phyloP scores from a whole-genome alignment of 2,797 vertebrate genomes.

The Sebastes matsubarae region DNA sequence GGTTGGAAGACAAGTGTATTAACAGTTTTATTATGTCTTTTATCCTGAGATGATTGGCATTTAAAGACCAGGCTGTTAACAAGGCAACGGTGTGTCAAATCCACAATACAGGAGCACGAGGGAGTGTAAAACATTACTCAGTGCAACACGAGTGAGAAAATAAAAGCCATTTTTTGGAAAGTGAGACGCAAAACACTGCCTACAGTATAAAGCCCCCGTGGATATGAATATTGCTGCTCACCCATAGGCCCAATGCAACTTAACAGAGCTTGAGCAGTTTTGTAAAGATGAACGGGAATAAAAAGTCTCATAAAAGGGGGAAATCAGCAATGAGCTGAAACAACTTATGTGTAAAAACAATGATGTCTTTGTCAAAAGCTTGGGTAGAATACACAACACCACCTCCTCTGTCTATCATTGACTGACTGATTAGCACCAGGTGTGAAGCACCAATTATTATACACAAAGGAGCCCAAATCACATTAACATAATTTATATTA shows the following conservation, averaged over 20 bases:
- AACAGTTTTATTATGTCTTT: conserved; percentile 4
- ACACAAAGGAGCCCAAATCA: neutral
- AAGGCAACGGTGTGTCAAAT: neutral
- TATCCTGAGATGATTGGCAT: conserved; percentile 22
- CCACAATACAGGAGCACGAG: conserved; percentile 11
- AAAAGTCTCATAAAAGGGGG: neutral
- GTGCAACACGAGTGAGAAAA: conserved; percentile 5
- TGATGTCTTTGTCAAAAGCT: neutral
- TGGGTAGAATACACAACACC: neutral
- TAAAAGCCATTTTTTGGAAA: conserved; percentile 8
- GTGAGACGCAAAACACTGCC: conserved; percentile 1
- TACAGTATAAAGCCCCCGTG: neutral
- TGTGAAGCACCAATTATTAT: neutral
- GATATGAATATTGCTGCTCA: conserved; percentile 3
- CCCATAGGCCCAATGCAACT: neutral
- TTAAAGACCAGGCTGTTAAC: conserved; percentile 17
- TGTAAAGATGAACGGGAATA: neutral
- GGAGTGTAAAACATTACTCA: conserved; percentile 28
- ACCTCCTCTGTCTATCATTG: neutral
- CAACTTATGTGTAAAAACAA: neutral
- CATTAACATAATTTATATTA: neutral
- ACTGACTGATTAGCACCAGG: neutral
- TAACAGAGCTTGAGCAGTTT: neutral
- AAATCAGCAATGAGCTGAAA: neutral
- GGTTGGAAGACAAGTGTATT: neutral